Base-by-base conservation (phyloP, 2,888 invertebrate species). In the Stictocephala bisonia region DNA sequence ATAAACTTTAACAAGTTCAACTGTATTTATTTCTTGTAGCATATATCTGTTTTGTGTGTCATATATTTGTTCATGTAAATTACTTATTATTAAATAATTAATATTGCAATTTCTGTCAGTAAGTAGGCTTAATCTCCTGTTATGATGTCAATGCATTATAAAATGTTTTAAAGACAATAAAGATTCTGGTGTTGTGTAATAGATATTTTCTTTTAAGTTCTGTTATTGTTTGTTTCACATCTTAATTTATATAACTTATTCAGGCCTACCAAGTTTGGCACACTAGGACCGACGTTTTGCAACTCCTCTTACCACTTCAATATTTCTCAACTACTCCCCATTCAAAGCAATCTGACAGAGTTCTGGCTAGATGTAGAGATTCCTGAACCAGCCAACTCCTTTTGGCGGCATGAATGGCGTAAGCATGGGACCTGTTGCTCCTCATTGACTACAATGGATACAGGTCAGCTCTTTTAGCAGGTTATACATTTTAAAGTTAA, bases 361-460 rank as follows among this genome's bases (percentile, higher is more conserved):
- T 88, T 87, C 77, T 95, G 95, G 95, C 88, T 89, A 0, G 92
- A 93, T 79, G 85, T 94, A 71, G 90, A 93, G 82, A 87, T 87
- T 78, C 87, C 88, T 84, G 81, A 82, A 74, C 75, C 79, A 15
- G 75, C 76, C 1, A 84, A 90, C 78, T 85, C 88, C 9, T 85
- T 94, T 22, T 94, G 93, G 93, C 85, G 88, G 73, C 93, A 94
- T 80, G 94, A 94, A 82, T 94, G 94, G 94, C 82, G 85, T 0
- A 94, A 94, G 80, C 94, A 94, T 82, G 94, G 94, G 1, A 93
- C 93, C 0, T 94, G 94, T 81, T 91, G 93, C 1, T 86, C 88
- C 0, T 77, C 83, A 3, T 76, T 92, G 2, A 85, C 88, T 0
- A 79, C 83, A 2, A 81, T 93, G 0, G 85, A 88, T 77, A 86